phyloP scores from a whole-genome alignment of 2,888 invertebrate genomes.

The Litoditis marina region DNA sequence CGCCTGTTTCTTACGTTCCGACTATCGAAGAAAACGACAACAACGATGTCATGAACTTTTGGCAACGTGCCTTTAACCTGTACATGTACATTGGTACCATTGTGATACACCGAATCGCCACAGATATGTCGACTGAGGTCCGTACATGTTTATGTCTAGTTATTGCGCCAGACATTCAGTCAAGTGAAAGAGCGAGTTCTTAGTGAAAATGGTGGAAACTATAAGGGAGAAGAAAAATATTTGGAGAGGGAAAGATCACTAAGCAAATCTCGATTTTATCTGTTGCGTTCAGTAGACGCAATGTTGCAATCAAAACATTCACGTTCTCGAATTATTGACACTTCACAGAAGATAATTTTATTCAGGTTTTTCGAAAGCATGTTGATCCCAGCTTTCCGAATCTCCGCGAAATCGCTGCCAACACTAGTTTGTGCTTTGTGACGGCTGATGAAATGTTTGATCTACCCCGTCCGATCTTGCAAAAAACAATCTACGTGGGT shows the following conservation, averaged over 20 bases:
- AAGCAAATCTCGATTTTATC: no score
- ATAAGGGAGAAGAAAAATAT: no score
- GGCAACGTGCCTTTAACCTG: slow-evolving; percentile 46
- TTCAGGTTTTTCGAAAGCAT: slow-evolving; percentile 35
- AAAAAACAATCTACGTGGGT: slow-evolving; percentile 35
- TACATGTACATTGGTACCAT: slow-evolving; percentile 49
- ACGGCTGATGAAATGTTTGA: slow-evolving; percentile 42
- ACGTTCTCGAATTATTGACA: no score
- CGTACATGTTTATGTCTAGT: no score
- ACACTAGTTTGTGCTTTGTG: slow-evolving; percentile 36
- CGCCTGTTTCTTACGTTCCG: slow-evolving; percentile 50
- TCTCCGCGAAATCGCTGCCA: slow-evolving; percentile 46
- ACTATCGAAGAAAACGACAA: slow-evolving; percentile 50
- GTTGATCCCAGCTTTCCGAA: slow-evolving; percentile 45
- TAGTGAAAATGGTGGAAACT: no score
- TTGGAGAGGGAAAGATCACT: no score
- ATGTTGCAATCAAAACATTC: no score
- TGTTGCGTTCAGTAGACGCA: no score
- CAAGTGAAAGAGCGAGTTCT: no score
- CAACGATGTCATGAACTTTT: slow-evolving; percentile 50
- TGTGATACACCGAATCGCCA: slow-evolving; percentile 38
- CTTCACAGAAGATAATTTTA: no score
- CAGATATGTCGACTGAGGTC: slow-evolving; percentile 35
- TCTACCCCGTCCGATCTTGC: slow-evolving; percentile 36
- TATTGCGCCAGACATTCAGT: no score